A percentile compares a stretch with the other conserved stretches of the same genome.
phyloP scores from a whole-genome alignment of 2,888 invertebrate species.

The Periphyllus acericola region DNA sequence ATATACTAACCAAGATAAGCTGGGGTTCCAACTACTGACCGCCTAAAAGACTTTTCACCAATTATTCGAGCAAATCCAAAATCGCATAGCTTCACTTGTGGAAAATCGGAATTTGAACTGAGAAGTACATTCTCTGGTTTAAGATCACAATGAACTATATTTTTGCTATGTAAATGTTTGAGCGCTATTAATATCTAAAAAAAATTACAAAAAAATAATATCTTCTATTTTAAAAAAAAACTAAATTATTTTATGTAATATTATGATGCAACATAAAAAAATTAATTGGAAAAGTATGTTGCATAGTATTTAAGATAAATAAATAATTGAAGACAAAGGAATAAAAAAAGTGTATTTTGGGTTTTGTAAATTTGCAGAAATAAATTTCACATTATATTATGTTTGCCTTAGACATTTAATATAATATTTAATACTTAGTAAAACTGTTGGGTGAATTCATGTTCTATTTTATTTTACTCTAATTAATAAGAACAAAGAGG shows the following conservation, averaged over 20 bases:
- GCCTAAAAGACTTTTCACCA: slow-evolving; percentile 96
- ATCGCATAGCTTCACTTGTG: slow-evolving; percentile 98
- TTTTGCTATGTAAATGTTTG: slow-evolving; percentile 96
- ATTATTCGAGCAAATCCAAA: slow-evolving; percentile 99
- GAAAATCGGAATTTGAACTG: slow-evolving; percentile 93
- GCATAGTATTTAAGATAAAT: too few relatives aligned
- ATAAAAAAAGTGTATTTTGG: too few relatives aligned
- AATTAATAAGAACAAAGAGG: too few relatives aligned
- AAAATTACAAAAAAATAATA: slow-evolving; percentile 61
- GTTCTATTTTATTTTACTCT: too few relatives aligned
- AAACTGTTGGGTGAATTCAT: too few relatives aligned
- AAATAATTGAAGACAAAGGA: too few relatives aligned
- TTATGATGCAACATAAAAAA: background rate
- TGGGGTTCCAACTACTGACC: slow-evolving; percentile 98
- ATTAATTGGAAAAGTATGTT: too few relatives aligned
- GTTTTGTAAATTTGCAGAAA: too few relatives aligned
- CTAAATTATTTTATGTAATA: background rate
- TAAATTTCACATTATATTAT: too few relatives aligned
- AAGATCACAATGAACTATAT: slow-evolving; percentile 98
- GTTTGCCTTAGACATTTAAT: too few relatives aligned
- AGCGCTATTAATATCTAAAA: slow-evolving; percentile 92
- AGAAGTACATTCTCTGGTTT: slow-evolving; percentile 98
- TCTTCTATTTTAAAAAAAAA: background rate
- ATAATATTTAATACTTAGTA: too few relatives aligned
- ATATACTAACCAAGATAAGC: slow-evolving; percentile 86